Base-by-base conservation (phyloP, 2,797 vertebrate species). In the Characodon lateralis region DNA sequence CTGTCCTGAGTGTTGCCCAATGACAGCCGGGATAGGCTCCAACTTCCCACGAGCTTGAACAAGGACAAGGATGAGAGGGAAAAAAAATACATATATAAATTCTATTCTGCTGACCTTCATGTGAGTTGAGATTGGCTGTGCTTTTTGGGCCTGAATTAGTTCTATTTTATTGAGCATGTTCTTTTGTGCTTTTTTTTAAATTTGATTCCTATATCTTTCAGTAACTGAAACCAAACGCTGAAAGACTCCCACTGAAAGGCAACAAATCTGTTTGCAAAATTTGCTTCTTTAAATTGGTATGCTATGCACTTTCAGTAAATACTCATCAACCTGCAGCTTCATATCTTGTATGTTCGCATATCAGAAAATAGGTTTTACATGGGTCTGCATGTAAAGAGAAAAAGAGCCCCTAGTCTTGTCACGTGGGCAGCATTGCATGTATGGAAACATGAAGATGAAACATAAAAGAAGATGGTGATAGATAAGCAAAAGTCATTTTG, bases 1-100 rank as follows among this genome's bases (percentile, higher is more conserved):
- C 13, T 48, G 66, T 48, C 41, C n/a, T 18, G 13, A 70, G 24
- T 70, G 41, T 70, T 70, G 66, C 66, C 66, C 66, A 70, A 43
- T 26, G 43, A 69, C 24, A 68, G 39, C 65, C 22, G 22, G n/a
- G 43, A 69, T 16, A n/a, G 22, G 13, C n/a, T 70, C 66, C 41
- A 70, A 24, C 66, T 28, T 16, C 43, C 66, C 43, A 48, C 66
- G 16, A 70, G n/a, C 66, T 4, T 48, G 46, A 70, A 26, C 43
- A 41, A 65, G 20, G 35, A 66, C 35, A 39, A 41, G 24, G 18
- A 39, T 22, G 63, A 43, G 48, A 6, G n/a, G 41, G 1, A 51
- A 51, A 53, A 53, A 53, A 53, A 70, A 70, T 68, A 43, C 39
- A 26, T 26, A 4, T 43, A 69, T 26, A 24, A 26, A 69, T 3